These are phyloP conservation scores for Sceliomorpha sp. DNA, from an alignment of 2,888 invertebrate genomes.

Conservation along the genomic window DNA sequence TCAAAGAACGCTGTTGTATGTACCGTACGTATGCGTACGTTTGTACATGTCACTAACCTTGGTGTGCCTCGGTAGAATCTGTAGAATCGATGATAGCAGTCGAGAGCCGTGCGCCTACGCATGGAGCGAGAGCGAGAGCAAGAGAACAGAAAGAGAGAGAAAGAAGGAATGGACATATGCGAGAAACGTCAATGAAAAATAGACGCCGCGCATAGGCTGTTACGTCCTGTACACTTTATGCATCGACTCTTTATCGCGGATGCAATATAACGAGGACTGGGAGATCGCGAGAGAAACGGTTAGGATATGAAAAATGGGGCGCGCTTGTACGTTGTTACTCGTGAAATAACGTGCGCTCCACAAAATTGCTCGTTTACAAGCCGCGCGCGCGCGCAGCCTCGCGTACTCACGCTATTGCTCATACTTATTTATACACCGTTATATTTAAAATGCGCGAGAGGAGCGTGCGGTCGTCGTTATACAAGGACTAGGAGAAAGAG, in stretches of 20 bases:
- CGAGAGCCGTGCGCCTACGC: constrained; percentile 70
- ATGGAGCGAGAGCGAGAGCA: constrained; percentile 49
- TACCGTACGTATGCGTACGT: no score
- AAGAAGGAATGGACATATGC: constrained; percentile 68
- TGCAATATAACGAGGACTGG: constrained; percentile 1
- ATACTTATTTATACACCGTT: constrained; percentile 81
- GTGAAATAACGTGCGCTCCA: constrained; percentile 60
- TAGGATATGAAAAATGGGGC: constrained; percentile 9
- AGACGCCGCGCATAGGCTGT: constrained; percentile 58
- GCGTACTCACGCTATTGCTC: constrained; percentile 79
- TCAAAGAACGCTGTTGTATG: no score
- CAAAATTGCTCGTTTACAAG: constrained; percentile 64
- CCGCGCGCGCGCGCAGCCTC: constrained; percentile 69
- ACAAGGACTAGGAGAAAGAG: background rate
- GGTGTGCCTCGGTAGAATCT: constrained; percentile 72
- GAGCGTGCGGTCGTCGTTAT: constrained; percentile 48
- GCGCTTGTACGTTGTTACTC: constrained; percentile 35
- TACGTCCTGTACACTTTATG: constrained; percentile 61
- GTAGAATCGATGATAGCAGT: constrained; percentile 58
- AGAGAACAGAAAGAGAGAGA: no score
- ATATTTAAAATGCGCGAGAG: constrained; percentile 80
- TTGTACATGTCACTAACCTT: constrained; percentile 75
- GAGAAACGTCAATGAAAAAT: constrained; percentile 61
- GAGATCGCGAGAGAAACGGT: background rate
- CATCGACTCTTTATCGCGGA: constrained; percentile 25